A percentile compares a stretch with the other conserved stretches of the same genome.
Conservation (phyloP, 35 echinoderm and acorn worm genomes). For the Ophiothrix spiculata region DNA sequence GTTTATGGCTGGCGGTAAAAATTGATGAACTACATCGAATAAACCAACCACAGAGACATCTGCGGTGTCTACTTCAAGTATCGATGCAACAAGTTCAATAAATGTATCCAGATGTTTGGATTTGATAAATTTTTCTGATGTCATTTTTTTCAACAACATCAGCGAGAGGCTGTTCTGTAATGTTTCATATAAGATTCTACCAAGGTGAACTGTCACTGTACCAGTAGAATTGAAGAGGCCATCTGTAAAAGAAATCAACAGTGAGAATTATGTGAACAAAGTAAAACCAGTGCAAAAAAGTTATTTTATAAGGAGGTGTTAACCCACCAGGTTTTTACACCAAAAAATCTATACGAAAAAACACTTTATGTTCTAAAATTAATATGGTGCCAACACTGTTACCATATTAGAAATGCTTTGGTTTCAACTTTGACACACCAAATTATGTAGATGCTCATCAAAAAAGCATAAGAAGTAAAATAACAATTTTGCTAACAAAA, state of each 20-base stretch:
- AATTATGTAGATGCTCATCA: too few species aligned
- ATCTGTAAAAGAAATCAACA: background rate
- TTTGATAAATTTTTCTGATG: background rate
- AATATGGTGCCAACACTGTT: too few species aligned
- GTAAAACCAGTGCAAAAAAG: too few species aligned
- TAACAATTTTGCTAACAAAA: too few species aligned
- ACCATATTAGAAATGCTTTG: too few species aligned
- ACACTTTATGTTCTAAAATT: too few species aligned
- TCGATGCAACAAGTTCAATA: background rate
- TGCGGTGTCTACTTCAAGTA: background rate
- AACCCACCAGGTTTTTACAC: too few species aligned
- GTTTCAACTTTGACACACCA: too few species aligned
- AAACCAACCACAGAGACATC: background rate
- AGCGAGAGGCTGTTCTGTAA: background rate
- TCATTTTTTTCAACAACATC: background rate
- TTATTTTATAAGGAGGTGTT: too few species aligned
- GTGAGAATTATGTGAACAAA: background rate
- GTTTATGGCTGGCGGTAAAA: background rate
- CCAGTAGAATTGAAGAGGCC: background rate
- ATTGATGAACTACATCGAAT: background rate
- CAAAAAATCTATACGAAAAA: too few species aligned
- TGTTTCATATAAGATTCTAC: background rate
- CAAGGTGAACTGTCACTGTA: background rate
- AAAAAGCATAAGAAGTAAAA: too few species aligned
- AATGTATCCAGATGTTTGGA: background rate